These are phyloP conservation scores for Austrofundulus limnaeus DNA, from an alignment of 2,113 vertebrate genomes.

Conservation along the genomic window DNA sequence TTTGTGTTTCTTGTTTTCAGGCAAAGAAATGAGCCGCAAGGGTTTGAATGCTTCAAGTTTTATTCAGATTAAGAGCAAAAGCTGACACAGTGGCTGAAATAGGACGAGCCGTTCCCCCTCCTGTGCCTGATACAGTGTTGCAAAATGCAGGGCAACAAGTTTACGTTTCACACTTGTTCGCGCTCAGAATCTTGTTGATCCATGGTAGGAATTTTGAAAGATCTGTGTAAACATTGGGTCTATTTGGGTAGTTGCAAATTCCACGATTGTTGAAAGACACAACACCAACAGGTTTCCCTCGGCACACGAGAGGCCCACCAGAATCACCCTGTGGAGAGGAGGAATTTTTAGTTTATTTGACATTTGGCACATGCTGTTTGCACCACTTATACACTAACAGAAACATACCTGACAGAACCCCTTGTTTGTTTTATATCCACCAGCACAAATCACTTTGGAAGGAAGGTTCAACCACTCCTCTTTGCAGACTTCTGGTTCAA, in stretches of 20 bases:
- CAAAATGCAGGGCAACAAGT: no score
- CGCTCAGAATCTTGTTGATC: conserved; percentile 37
- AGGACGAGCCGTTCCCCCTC: no score
- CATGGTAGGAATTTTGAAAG: conserved; percentile 49
- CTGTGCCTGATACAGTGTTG: neutral
- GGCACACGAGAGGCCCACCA: conserved; percentile 83
- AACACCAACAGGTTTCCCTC: conserved; percentile 68
- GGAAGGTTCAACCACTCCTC: conserved; percentile 28
- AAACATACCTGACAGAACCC: conserved; percentile 72
- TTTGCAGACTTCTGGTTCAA: conserved; percentile 27
- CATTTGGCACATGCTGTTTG: neutral
- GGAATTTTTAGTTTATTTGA: neutral
- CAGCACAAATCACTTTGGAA: conserved; percentile 57
- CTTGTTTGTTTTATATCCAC: conserved; percentile 38
- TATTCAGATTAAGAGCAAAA: neutral
- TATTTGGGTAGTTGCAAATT: conserved; percentile 40
- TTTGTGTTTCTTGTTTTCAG: neutral
- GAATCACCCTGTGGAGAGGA: conserved; percentile 81
- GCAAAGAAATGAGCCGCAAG: neutral
- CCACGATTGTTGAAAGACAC: conserved; percentile 61
- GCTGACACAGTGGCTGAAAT: neutral
- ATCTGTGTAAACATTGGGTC: conserved; percentile 64
- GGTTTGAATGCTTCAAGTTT: neutral
- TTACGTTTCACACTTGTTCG: neutral
- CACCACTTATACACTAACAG: no score